Evolutionary conservation across 1,140 invertebrate species (phyloP), one percentile per base, ranked within the genome.

Genomic region (Carposina sasakii): DNA sequence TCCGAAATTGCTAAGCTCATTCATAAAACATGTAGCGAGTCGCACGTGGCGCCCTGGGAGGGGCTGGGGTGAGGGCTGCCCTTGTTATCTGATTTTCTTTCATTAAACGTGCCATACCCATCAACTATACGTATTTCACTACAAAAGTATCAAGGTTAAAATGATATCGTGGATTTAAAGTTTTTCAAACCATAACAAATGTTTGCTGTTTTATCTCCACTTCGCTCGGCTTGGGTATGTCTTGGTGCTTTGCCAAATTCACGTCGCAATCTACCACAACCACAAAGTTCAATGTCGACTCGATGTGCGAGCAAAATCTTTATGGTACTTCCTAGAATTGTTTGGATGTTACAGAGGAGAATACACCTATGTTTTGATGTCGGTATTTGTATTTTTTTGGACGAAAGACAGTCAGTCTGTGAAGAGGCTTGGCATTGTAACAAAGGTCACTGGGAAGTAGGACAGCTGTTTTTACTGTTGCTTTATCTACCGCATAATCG

Each of bases 361-460:
- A n/a, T n/a, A n/a, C n/a, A n/a, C n/a, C n/a, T n/a, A n/a, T n/a
- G n/a, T n/a, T n/a, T n/a, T 12, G 24, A 26, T 12, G 33, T 16
- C 19, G 15, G 6, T 34, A 8, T 50, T 48, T 40, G 12, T 31
- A 39, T 50, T 42, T 22, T 39, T 15, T 30, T 37, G n/a, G 17
- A 9, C 2, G 23, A 31, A 57, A 42, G 39, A 48, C 54, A 54
- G 54, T 63, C 33, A 6, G 33, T 15, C 13, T 66, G 62, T 68
- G 56, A 67, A 61, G 58, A 60, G 56, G 53, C 54, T 51, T 34
- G 26, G 52, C 30, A 56, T 31, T 56, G 61, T 65, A 72, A 73
- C 69, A 75, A 70, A 76, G 70, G 71, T 76, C 71, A 76, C 62
- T 71, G 71, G 63, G 71, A 78, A 78, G 67, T 70, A 48, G 71